Evolutionary conservation across 2,113 vertebrate species (phyloP), one percentile per base, ranked within the genome.

Genomic region (Haemorhous mexicanus): DNA sequence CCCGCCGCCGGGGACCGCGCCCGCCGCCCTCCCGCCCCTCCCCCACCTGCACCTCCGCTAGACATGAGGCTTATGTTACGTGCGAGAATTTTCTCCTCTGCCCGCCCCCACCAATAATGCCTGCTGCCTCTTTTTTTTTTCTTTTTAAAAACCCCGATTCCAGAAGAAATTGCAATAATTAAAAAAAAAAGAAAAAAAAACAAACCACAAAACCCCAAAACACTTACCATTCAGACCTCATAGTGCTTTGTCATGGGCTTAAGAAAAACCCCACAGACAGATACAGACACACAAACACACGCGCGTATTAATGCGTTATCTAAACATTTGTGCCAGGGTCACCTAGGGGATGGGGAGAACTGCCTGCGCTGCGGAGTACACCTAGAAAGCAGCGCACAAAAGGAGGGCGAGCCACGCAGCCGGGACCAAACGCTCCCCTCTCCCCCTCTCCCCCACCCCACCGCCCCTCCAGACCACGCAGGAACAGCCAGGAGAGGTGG

Each of bases 221-320:
- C 79, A 98, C 98, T 98, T 98, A 98, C 98, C 98, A 94, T 97
- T 83, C 91, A 95, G 96, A 97, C 84, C 96, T 97, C 96, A 96
- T 33, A 97, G 72, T 95, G 97, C 93, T 96, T 97, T 97, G 93
- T 96, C 97, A 97, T 93, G 93, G 61, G n/a, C 72, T 97, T 84
- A 64, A 37, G 39, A 10, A 28, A 58, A 47, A 28, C 21, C 9
- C 32, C 32, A 28, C 55, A 59, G 16, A 73, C 47, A 68, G 11
- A 27, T 2, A 39, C 6, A 35, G 1, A 68, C 12, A 55, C 15
- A 26, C 15, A 66, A 18, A 22, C 6, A 17, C 12, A 4, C 9
- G 17, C 27, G 35, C 9, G 11, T 84, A 93, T 94, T 97, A 95
- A 93, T 21, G 66, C 94, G 39, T 96, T 96, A 96, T 97, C 96